These are phyloP conservation scores for Altica lythri DNA, from an alignment of 2,888 invertebrate genomes.

Conservation along the genomic window DNA sequence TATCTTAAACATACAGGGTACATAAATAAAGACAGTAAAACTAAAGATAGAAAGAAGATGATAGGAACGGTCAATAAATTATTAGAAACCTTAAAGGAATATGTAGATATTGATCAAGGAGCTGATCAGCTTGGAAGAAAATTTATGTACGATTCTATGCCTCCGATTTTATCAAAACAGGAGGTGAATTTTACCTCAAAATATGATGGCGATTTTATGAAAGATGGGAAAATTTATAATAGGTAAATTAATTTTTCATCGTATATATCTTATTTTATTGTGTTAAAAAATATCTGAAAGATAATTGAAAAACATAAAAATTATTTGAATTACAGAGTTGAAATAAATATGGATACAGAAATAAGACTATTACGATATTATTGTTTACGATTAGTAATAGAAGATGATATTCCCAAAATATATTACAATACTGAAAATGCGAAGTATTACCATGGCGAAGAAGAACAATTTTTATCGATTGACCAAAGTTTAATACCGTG, in stretches of 20 bases:
- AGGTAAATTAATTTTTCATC: constrained; percentile 43
- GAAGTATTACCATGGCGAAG: constrained; percentile 81
- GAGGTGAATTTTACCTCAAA: constrained; percentile 74
- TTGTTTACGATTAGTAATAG: constrained; percentile 65
- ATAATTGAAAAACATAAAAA: background rate
- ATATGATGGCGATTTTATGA: constrained; percentile 73
- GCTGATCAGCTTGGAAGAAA: constrained; percentile 86
- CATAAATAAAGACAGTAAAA: constrained; percentile 64
- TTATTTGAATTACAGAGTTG: constrained; percentile 61
- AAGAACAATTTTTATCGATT: constrained; percentile 77
- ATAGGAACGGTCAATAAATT: constrained; percentile 61
- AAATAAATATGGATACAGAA: constrained; percentile 66
- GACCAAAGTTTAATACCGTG: constrained; percentile 69
- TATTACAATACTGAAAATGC: constrained; percentile 88
- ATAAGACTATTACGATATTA: constrained; percentile 65
- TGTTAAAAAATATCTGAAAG: background rate
- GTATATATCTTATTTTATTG: background rate
- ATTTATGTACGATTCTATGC: constrained; percentile 85
- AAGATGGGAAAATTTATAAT: constrained; percentile 66
- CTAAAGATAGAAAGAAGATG: constrained; percentile 57
- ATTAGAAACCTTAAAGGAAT: constrained; percentile 64
- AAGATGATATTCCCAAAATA: constrained; percentile 66
- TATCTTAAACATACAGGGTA: constrained; percentile 77
- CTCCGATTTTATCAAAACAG: constrained; percentile 72
- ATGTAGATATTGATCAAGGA: constrained; percentile 74